Evolutionary conservation across 2,797 vertebrate genomes (phyloP).

Genomic region (Dromococcyx pavoninus): DNA sequence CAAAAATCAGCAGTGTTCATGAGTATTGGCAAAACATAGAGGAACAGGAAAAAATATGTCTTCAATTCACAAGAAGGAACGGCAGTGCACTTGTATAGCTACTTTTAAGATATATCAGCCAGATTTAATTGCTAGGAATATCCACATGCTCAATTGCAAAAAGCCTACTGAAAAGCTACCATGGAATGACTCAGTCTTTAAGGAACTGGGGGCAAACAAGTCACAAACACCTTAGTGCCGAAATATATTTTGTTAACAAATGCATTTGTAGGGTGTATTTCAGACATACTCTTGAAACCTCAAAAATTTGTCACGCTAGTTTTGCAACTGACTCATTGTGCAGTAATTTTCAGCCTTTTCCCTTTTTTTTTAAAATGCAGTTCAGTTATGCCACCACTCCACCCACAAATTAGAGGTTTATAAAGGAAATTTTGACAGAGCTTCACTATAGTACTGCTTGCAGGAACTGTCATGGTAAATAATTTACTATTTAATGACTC

Average conservation of each 20-base stretch:
- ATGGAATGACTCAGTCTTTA: background rate
- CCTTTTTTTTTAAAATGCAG: background rate
- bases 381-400: background rate
- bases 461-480: constrained; percentile 13
- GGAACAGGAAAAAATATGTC: background rate
- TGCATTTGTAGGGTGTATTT: background rate
- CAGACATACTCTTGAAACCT: background rate
- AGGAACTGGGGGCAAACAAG: background rate
- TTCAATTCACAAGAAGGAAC: background rate
- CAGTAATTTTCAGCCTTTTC: background rate
- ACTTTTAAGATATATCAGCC: background rate
- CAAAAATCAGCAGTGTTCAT: background rate
- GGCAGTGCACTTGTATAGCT: background rate
- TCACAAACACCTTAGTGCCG: background rate
- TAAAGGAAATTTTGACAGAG: constrained; percentile 23
- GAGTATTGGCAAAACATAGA: background rate
- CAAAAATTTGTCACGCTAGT: background rate
- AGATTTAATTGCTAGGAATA: background rate
- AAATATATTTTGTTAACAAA: background rate
- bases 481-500: constrained; percentile 14
- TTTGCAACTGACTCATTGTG: background rate
- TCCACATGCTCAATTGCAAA: background rate
- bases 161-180: background rate
- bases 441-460: background rate
- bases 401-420: background rate